Evolutionary conservation across 2,113 vertebrate species (phyloP).

Genomic region (Bolborhynchus lineola): DNA sequence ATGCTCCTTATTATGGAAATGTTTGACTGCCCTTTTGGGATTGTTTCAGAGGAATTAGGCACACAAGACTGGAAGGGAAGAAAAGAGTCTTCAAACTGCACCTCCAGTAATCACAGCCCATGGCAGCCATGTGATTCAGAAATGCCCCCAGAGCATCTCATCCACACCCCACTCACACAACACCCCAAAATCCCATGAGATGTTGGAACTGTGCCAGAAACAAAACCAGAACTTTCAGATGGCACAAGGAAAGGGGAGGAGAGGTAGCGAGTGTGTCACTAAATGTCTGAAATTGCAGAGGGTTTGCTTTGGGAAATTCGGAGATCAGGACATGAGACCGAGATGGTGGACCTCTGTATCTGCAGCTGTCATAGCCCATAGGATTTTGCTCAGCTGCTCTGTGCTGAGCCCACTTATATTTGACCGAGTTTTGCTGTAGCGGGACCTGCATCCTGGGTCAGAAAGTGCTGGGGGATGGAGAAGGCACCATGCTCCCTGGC

Average conservation of each 20-base stretch:
- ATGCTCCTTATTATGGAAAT: conserved; percentile 47
- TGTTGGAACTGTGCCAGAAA: background rate
- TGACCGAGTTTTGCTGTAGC: background rate
- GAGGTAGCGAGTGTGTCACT: background rate
- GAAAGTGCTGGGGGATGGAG: background rate
- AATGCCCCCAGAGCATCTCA: background rate
- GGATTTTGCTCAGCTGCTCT: background rate
- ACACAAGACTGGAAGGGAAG: conserved; percentile 49
- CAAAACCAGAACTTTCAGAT: background rate
- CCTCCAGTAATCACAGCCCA: background rate
- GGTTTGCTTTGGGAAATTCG: background rate
- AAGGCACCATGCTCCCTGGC: background rate
- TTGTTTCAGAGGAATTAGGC: conserved; percentile 49
- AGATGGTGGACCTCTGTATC: background rate
- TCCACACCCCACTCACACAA: accelerated
- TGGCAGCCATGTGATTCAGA: background rate
- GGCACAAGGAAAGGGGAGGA: background rate
- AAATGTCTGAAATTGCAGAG: background rate
- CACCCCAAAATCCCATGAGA: background rate
- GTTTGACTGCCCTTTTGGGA: conserved; percentile 29
- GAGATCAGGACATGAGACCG: background rate
- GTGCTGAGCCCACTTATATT: background rate
- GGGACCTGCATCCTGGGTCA: background rate
- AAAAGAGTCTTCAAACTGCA: conserved; percentile 38
- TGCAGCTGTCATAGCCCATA: accelerated